phyloP scores from a whole-genome alignment of 2,797 vertebrate species.

The Darevskia nairensis region DNA sequence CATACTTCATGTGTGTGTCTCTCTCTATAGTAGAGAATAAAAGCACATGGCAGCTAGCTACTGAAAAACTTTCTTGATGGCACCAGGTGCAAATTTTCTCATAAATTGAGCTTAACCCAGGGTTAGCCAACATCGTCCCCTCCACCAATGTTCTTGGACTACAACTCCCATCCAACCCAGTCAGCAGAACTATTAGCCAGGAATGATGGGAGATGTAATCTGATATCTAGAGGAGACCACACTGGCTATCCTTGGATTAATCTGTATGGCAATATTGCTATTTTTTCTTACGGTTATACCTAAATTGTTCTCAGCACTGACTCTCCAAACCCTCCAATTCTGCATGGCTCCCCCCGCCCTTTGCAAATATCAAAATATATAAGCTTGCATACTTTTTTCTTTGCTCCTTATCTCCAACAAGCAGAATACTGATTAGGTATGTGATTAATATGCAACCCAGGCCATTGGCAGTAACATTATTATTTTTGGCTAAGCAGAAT shows the following conservation, averaged over 20 bases:
- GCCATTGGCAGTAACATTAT: slow-evolving; percentile 65
- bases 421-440: slow-evolving; percentile 69
- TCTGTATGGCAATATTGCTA: slow-evolving; percentile 51
- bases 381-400: slow-evolving; percentile 30
- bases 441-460: slow-evolving; percentile 63
- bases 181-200: no score
- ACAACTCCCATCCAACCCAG: no score
- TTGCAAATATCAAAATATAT: slow-evolving; percentile 74
- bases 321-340: slow-evolving; percentile 56
- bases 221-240: no score
- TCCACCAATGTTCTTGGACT: no score
- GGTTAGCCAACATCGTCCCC: no score
- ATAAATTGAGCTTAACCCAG: slow-evolving; percentile 44
- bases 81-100: slow-evolving; percentile 46
- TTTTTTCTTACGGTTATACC: slow-evolving; percentile 54
- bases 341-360: slow-evolving; percentile 43
- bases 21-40: not conserved
- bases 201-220: no score
- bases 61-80: slow-evolving; percentile 59
- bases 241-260: not conserved
- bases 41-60: slow-evolving; percentile 29
- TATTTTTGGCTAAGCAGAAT: slow-evolving; percentile 72
- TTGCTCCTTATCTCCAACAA: slow-evolving; percentile 66
- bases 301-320: slow-evolving; percentile 56
- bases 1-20: slow-evolving; percentile 21